These are phyloP conservation scores for Drosophila trichaetosa DNA, from an alignment of 2,888 invertebrate genomes.

Conservation along the genomic window DNA sequence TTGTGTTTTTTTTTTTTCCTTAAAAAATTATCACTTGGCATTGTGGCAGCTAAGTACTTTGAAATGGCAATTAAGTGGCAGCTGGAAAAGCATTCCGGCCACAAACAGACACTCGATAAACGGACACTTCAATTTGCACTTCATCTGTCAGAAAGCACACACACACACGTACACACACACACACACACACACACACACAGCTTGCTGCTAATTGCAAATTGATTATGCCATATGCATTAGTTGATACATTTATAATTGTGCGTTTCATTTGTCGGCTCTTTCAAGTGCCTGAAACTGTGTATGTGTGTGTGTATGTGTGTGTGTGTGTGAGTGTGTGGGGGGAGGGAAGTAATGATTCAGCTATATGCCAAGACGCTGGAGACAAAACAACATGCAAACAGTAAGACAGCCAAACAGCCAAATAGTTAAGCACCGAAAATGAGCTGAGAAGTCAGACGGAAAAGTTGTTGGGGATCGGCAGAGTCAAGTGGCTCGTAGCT, in stretches of 20 bases:
- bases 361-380: conserved; percentile 14
- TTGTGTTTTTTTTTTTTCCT: not conserved
- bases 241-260: conserved; percentile 74
- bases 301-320: not conserved
- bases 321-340: not conserved
- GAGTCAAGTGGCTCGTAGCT: conserved; percentile 5
- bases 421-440: conserved; percentile 51
- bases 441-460: conserved; percentile 1
- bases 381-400: conserved; percentile 28
- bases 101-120: conserved; percentile 8
- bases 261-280: conserved; percentile 57
- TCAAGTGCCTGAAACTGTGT: conserved; percentile 44
- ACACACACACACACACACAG: not conserved
- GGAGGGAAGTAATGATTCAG: conserved; percentile 43
- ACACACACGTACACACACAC: no score
- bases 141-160: conserved; percentile 56
- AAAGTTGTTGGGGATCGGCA: not conserved
- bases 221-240: conserved; percentile 74
- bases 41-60: conserved; percentile 59
- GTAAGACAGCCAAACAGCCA: conserved; percentile 19
- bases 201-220: conserved; percentile 68
- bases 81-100: conserved; percentile 57
- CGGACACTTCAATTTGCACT: conserved; percentile 72
- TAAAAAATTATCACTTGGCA: conserved; percentile 49
- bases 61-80: conserved; percentile 68